Base-by-base conservation (phyloP, 2,888 invertebrate species). In the Leucoptera coffeella region DNA sequence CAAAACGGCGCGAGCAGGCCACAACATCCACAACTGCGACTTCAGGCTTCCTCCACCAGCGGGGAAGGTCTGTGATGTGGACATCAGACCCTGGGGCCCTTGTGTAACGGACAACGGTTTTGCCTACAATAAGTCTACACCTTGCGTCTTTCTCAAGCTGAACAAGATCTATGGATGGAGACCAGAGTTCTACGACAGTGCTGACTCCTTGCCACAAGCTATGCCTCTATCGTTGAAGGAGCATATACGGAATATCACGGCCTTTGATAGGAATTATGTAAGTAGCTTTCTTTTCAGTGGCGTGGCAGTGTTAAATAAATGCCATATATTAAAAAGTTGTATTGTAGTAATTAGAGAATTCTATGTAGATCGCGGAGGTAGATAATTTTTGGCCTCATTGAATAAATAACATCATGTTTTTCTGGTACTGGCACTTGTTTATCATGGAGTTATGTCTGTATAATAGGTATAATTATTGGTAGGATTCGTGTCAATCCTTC, bases 121-220 rank as follows among this genome's bases (percentile, higher is more conserved):
- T 55, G 93, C 90, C 32, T 97, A 90, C 58, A 85, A 89, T 50
- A 83, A 84, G 47, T 93, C 92, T 22, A 82, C 85, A 12, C 97
- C 97, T 0, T 99, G 99, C 59, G 77, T 97, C 35, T 85, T 96
- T 50, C 74, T 99, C 29, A 97, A 97, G 54, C 71, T 99, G 21
- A 99, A 99, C 67, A 92, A 88, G 77, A 93, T 94, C 44, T 93
- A 80, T 42, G 89, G 82, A 12, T 95, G 94, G 94, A 71, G 75
- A 35, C 94, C 95, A 0, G 75, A 83, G 15, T 86, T 78, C 45
- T 93, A 86, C 48, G 82, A 88, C 44, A 77, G 81, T 35, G 76
- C 83, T 1, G 61, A 71, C 6, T 54, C 69, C 29, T 62, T 91
- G 25, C 92, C 92, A 0, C 41, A 52, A 0, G 75, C 76, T 2